Percentiles rank a stretch among this genome's conserved stretches.
Conservation (phyloP, 92 coral and sea anemone genomes). For the Phenganax subtilis region DNA sequence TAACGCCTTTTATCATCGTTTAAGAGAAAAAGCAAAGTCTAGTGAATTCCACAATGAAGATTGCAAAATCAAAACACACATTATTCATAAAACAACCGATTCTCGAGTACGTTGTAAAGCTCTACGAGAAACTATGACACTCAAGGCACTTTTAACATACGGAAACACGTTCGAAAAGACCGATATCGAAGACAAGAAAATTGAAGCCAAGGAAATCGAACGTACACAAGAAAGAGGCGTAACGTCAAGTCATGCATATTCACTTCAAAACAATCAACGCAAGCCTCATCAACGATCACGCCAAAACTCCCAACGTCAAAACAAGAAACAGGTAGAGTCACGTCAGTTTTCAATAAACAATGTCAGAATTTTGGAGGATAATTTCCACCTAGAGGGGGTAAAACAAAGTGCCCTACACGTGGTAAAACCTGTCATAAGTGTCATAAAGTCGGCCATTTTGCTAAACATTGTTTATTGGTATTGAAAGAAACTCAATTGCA, state of each 20-base stretch:
- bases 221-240: neutral
- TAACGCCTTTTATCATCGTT: constrained; percentile 4
- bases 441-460: constrained; percentile 20
- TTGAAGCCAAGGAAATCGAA: constrained; percentile 12
- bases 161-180: constrained; percentile 17
- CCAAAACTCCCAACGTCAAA: neutral
- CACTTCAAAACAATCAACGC: neutral
- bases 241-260: constrained; percentile 8
- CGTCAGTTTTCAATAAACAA: neutral
- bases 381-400: constrained; percentile 39
- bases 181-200: constrained; percentile 4
- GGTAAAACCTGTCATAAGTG: constrained; percentile 25
- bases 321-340: neutral
- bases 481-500: constrained; percentile 9
- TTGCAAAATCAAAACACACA: constrained; percentile 45
- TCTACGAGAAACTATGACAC: constrained; percentile 39
- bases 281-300: neutral
- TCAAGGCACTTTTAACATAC: neutral
- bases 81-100: constrained; percentile 45
- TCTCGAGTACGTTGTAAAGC: constrained; percentile 37
- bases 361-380: constrained; percentile 38
- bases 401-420: constrained; percentile 36
- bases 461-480: constrained; percentile 1
- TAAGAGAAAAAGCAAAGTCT: constrained; percentile 36
- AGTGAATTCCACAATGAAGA: constrained; percentile 37